phyloP scores from a whole-genome alignment of 2,888 invertebrate species.

The Dilophus febrilis region DNA sequence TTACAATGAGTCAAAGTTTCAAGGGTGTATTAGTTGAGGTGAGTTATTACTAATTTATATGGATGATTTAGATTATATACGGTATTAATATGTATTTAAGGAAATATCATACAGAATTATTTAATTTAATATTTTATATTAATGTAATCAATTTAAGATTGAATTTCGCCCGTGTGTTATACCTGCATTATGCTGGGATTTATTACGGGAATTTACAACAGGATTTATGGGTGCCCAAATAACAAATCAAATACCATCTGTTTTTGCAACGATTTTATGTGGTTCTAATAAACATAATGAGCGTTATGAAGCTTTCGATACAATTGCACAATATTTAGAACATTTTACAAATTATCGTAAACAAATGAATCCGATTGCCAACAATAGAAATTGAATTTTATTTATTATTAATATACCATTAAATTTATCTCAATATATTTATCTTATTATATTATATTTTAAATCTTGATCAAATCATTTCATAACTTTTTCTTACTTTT shows the following conservation, averaged over 20 bases:
- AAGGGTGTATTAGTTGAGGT: constrained; percentile 88
- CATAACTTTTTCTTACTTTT: no score
- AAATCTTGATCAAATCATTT: no score
- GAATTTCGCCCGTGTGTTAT: constrained; percentile 86
- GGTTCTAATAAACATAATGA: constrained; percentile 57
- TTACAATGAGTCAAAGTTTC: constrained; percentile 81
- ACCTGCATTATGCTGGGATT: constrained; percentile 76
- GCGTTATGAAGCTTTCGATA: constrained; percentile 78
- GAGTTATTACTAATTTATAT: constrained; percentile 12
- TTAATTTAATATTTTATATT: constrained; percentile 5
- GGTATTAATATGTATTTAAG: constrained; percentile 3
- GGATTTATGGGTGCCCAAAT: constrained; percentile 69
- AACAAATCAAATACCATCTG: constrained; percentile 55
- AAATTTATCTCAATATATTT: no score
- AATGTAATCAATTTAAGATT: constrained; percentile 33
- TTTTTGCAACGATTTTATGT: constrained; percentile 22
- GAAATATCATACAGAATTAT: constrained; percentile 32
- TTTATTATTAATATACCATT: no score
- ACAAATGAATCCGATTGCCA: constrained; percentile 28
- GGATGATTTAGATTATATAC: background rate
- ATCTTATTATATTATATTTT: no score
- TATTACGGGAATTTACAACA: constrained; percentile 80
- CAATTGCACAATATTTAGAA: constrained; percentile 85
- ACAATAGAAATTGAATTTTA: no score
- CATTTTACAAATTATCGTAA: constrained; percentile 83